These are phyloP conservation scores for Pantala flavescens DNA, from an alignment of 1,140 invertebrate species.

Conservation along the genomic window DNA sequence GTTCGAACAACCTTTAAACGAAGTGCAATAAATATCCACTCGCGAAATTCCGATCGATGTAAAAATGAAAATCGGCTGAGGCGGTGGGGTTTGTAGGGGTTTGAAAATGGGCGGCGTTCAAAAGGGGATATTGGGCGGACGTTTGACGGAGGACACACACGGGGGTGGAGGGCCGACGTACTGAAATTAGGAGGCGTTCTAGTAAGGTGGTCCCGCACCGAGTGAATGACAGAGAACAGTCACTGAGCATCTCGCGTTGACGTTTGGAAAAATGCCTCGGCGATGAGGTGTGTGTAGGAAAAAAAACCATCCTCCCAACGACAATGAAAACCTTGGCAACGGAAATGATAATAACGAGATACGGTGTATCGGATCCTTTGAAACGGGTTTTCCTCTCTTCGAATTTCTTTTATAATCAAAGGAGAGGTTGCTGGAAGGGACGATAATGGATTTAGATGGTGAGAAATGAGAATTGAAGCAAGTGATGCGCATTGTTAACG, in stretches of 20 bases:
- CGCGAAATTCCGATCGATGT: too few species aligned
- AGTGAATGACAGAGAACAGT: background rate
- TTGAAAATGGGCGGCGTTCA: background rate
- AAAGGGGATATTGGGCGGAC: background rate
- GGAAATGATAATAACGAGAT: background rate
- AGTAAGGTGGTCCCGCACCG: background rate
- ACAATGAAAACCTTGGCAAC: background rate
- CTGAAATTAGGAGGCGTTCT: background rate
- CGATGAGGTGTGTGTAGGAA: background rate
- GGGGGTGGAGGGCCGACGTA: background rate
- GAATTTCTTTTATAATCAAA: too few species aligned
- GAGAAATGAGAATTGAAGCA: too few species aligned
- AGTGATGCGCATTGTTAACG: too few species aligned
- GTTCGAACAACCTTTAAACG: too few species aligned
- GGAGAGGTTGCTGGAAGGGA: too few species aligned
- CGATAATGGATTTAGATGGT: too few species aligned
- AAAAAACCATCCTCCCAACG: background rate
- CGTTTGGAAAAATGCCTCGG: slow-evolving; percentile 1
- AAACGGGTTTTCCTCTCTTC: too few species aligned
- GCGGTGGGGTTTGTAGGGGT: background rate
- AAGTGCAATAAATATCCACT: too few species aligned
- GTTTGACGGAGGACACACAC: background rate
- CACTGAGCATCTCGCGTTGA: background rate
- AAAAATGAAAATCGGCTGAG: too few species aligned
- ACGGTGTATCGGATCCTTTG: too few species aligned